phyloP scores from a whole-genome alignment of 2,113 vertebrate species.

The Chloropsis cyanopogon region DNA sequence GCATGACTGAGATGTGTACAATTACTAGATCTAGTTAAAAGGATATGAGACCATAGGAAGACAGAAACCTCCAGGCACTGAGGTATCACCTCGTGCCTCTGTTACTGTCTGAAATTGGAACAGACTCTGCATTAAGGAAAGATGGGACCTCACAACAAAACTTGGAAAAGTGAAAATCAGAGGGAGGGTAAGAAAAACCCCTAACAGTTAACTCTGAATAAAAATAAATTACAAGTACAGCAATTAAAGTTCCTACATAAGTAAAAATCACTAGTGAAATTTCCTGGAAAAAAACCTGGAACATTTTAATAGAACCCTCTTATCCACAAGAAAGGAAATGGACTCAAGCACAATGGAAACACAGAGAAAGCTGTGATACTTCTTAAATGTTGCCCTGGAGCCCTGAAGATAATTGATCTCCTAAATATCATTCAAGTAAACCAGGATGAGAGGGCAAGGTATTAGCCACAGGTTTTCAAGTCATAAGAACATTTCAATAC shows the following conservation, averaged over 20 bases:
- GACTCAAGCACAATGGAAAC: not conserved
- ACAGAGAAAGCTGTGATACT: not conserved
- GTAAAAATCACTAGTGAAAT: not conserved
- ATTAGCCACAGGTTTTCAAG: not conserved
- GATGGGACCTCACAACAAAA: not conserved
- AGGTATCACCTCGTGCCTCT: not conserved
- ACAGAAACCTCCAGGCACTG: not conserved
- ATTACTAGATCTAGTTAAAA: not conserved
- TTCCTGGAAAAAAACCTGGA: not conserved
- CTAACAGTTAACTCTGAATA: not conserved
- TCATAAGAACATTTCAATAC: not conserved
- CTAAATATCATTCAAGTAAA: not conserved
- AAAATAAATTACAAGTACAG: not conserved
- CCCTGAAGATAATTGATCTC: not conserved
- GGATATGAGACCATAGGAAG: not conserved
- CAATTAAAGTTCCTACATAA: not conserved
- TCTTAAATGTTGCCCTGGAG: not conserved
- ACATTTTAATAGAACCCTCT: not conserved
- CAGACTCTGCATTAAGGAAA: not conserved
- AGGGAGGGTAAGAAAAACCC: not conserved
- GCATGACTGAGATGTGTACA: not conserved
- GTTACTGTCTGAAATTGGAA: not conserved
- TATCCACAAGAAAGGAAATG: not conserved
- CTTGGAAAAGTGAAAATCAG: not conserved
- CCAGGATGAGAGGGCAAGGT: not conserved